Evolutionary conservation across 1,140 invertebrate genomes (phyloP), one percentile per base, ranked within the genome.

Genomic region (Tyrophagus putrescentiae): DNA sequence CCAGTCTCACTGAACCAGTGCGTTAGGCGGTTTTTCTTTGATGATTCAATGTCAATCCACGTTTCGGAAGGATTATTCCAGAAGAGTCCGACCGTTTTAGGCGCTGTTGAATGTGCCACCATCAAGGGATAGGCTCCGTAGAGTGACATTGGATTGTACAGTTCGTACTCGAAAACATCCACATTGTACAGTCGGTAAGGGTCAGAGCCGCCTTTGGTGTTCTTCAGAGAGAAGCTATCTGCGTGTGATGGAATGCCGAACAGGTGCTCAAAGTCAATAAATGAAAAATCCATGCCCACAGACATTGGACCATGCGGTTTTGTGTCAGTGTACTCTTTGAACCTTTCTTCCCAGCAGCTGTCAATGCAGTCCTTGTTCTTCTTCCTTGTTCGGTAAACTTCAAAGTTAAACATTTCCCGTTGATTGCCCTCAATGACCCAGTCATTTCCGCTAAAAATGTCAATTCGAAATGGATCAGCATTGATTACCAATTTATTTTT

Each of bases 41-140:
- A 81, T 44, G 84, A 84, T 58, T 82, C 77, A 59, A 98, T 83
- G 70, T 99, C 95, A 29, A 99, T 80, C 96, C 95, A 99, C 0
- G 93, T 98, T 77, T 99, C 96, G 2, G 95, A 89, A 0, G 92
- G 81, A 76, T 99, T 99, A 64, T 94, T 80, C 93, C 94, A 99
- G 66, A 94, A 92, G 23, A 96, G 78, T 31, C 92, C 95, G 16
- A 84, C 81, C 3, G 87, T 87, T 65, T 77, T 77, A n/a, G n/a
- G n/a, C 39, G 79, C 71, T 63, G 85, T 90, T 63, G 45, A 71
- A 71, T 98, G 94, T 56, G 90, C 89, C 66, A 95, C 81, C 65
- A 98, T 78, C 50, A 96, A 83, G 0, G 96, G 95, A 48, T 98
- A 78, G 1, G 90, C 80, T 39, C 92, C 96, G 72, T 99, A 99